Evolutionary conservation across 2,113 vertebrate genomes (phyloP).

Genomic region (Chaetodon auriga): DNA sequence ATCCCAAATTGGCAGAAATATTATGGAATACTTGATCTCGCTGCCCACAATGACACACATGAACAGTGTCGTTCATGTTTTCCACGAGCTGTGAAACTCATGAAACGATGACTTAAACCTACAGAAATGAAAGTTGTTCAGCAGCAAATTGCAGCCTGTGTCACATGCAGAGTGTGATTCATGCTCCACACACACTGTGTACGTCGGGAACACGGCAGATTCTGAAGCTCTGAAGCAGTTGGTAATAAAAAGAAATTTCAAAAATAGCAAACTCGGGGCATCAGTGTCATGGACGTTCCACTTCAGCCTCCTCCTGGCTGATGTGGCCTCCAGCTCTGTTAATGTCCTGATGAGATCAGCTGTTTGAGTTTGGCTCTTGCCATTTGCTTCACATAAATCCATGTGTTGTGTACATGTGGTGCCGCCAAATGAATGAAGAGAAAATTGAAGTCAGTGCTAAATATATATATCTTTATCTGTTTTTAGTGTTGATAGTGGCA

Average conservation of each 20-base stretch:
- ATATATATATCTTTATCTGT: not conserved
- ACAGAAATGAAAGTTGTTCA: not conserved
- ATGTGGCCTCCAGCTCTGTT: constrained; percentile 8
- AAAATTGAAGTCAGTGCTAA: not conserved
- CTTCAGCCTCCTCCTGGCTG: not conserved
- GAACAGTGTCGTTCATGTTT: not conserved
- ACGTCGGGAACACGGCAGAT: not conserved
- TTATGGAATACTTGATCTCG: not conserved
- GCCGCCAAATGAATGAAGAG: not conserved
- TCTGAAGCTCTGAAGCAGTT: not conserved
- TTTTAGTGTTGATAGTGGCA: not conserved
- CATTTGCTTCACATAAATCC: constrained; percentile 11
- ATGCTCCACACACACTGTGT: not conserved
- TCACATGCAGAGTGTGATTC: not conserved
- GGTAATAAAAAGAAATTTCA: not conserved
- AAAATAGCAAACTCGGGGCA: not conserved
- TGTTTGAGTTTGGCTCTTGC: not conserved
- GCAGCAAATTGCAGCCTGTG: not conserved
- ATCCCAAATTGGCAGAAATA: not conserved
- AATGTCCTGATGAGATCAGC: not conserved
- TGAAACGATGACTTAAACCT: not conserved
- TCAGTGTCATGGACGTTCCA: not conserved
- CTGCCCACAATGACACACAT: not conserved
- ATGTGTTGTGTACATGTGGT: not conserved
- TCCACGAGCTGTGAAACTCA: not conserved